These are phyloP conservation scores for Flexamia atlantica DNA, from an alignment of 2,888 invertebrate species.

Conservation along the genomic window DNA sequence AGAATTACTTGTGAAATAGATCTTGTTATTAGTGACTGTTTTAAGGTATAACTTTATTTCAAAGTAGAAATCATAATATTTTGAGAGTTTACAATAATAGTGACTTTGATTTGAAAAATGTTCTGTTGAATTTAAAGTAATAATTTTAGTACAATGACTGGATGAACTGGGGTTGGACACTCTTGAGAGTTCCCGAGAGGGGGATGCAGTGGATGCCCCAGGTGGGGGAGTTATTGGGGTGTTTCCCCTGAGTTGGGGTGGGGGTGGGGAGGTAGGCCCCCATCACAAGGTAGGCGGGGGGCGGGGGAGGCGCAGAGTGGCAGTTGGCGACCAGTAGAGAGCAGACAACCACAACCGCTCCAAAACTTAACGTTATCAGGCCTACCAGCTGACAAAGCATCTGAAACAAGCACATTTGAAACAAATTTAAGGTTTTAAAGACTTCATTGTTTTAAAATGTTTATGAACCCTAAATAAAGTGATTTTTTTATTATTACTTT, in stretches of 20 bases:
- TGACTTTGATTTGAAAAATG: no score
- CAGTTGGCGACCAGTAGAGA: conserved; percentile 23
- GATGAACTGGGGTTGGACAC: conserved; percentile 49
- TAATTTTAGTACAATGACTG: background rate
- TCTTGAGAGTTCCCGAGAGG: conserved; percentile 49
- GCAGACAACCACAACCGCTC: background rate
- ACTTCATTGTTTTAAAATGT: no score
- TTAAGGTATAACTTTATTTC: no score
- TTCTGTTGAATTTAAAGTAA: no score
- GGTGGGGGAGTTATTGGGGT: background rate
- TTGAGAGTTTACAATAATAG: no score
- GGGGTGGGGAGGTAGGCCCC: conserved; percentile 31
- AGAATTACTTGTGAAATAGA: no score
- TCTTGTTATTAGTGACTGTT: no score
- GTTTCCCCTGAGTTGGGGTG: background rate
- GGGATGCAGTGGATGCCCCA: conserved; percentile 46
- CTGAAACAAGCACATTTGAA: conserved; percentile 22
- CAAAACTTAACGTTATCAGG: conserved; percentile 1
- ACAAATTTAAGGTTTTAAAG: no score
- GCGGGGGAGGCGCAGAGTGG: background rate
- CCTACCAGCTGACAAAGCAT: conserved; percentile 10
- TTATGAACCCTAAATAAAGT: no score
- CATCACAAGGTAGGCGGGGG: conserved; percentile 27
- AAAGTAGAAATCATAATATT: no score
- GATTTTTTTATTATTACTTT: no score